A percentile compares a stretch with the other conserved stretches of the same genome.
Evolutionary conservation across 1,140 invertebrate species (phyloP).

Genomic region (Saxidomus purpurata): DNA sequence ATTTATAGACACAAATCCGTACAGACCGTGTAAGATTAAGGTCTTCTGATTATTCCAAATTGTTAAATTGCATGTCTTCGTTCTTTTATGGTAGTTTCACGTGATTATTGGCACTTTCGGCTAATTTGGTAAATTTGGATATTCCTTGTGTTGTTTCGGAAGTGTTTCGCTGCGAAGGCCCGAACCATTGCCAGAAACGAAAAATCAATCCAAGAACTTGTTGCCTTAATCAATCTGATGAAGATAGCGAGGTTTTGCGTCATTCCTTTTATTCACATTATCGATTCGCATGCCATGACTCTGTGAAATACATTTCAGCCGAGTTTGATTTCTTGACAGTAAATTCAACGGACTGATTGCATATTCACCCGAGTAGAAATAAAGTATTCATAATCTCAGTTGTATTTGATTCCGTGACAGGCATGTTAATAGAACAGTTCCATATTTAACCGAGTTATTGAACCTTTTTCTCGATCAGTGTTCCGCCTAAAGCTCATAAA

Average conservation of each 20-base stretch:
- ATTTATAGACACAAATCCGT: not conserved
- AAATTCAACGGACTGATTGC: not conserved
- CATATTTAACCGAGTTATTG: constrained; percentile 38
- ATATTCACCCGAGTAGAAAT: not conserved
- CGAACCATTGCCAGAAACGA: constrained; percentile 1
- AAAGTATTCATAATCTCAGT: not conserved
- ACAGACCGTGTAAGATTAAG: constrained; percentile 2
- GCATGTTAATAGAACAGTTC: constrained; percentile 24
- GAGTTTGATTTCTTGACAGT: constrained; percentile 6
- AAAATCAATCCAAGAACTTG: constrained; percentile 24
- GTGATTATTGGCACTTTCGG: constrained; percentile 45
- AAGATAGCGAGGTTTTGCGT: not conserved
- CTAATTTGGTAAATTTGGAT: constrained; percentile 20
- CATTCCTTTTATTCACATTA: not conserved
- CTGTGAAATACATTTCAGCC: not conserved
- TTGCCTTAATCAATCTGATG: not conserved
- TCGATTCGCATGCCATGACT: not conserved
- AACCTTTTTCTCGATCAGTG: constrained; percentile 4
- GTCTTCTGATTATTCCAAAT: not conserved
- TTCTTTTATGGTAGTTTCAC: constrained; percentile 1
- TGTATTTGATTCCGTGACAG: constrained; percentile 3
- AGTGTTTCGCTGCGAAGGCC: not conserved
- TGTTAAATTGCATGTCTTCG: constrained; percentile 16
- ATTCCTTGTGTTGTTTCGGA: constrained; percentile 6
- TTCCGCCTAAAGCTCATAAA: not conserved